Conservation (phyloP, 2,888 invertebrate genomes). For the Melanchra persicariae region DNA sequence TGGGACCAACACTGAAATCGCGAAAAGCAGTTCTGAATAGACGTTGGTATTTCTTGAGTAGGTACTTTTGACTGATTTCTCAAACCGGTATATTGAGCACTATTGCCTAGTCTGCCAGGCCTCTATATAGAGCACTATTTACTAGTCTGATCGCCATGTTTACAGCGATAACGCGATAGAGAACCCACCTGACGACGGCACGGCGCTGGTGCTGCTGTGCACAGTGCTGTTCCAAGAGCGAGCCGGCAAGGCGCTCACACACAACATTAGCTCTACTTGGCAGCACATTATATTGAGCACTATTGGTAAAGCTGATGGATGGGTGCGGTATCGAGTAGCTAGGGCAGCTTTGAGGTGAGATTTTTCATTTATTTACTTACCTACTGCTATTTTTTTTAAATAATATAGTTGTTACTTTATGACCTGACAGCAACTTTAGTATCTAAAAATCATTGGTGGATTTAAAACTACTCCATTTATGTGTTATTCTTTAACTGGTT, state of each 20-base stretch:
- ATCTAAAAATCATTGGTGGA: too few relatives aligned
- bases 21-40: too few relatives aligned
- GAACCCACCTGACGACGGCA: conserved; percentile 84
- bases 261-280: conserved; percentile 77
- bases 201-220: conserved; percentile 94
- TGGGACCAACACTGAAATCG: too few relatives aligned
- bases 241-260: conserved; percentile 92
- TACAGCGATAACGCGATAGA: conserved; percentile 70
- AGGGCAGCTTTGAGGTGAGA: conserved; percentile 95
- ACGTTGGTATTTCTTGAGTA: too few relatives aligned
- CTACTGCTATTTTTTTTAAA: background rate
- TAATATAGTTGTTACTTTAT: background rate
- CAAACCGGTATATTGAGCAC: background rate
- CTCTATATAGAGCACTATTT: background rate
- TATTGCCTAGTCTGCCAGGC: background rate
- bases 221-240: conserved; percentile 96
- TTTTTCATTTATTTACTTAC: background rate
- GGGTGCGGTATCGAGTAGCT: conserved; percentile 97
- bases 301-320: conserved; percentile 91
- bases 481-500: too few relatives aligned
- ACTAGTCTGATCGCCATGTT: background rate
- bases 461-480: too few relatives aligned
- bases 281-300: conserved; percentile 88
- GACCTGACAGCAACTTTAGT: too few relatives aligned
- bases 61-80: too few relatives aligned